phyloP scores from a whole-genome alignment of 2,888 invertebrate species.

The Hedychridium roseum region DNA sequence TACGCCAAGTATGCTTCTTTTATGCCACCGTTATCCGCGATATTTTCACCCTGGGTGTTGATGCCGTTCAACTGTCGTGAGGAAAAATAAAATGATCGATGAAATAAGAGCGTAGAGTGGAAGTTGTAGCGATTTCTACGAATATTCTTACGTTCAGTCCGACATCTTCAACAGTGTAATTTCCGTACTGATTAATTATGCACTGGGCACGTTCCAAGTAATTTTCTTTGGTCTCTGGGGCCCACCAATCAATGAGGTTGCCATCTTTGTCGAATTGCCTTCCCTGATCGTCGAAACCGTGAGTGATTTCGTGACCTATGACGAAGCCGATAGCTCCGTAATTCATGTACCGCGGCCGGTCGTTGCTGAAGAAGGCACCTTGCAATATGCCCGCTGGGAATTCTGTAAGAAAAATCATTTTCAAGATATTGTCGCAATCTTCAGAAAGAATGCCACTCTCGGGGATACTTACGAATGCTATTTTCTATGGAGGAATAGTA shows the following conservation, averaged over 20 bases:
- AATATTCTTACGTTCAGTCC: slow-evolving; percentile 76
- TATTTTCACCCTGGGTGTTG: slow-evolving; percentile 93
- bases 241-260: slow-evolving; percentile 94
- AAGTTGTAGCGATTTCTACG: neutral
- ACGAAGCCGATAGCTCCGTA: slow-evolving; percentile 92
- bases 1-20: slow-evolving; percentile 91
- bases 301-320: slow-evolving; percentile 92
- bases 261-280: slow-evolving; percentile 92
- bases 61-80: slow-evolving; percentile 82
- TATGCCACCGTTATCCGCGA: slow-evolving; percentile 93
- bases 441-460: too few relatives aligned
- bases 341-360: slow-evolving; percentile 90
- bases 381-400: slow-evolving; percentile 86
- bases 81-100: neutral
- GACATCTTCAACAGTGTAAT: slow-evolving; percentile 83
- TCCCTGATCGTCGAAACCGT: slow-evolving; percentile 88
- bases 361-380: slow-evolving; percentile 88
- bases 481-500: slow-evolving; percentile 68
- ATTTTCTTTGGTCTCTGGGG: slow-evolving; percentile 79
- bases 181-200: slow-evolving; percentile 92
- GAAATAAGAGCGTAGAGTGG: neutral
- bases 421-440: neutral
- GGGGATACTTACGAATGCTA: slow-evolving; percentile 66
- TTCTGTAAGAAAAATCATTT: slow-evolving; percentile 26
- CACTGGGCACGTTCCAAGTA: slow-evolving; percentile 88